These are phyloP conservation scores for Gallinago stenura DNA, from an alignment of 2,797 vertebrate genomes.

Conservation along the genomic window DNA sequence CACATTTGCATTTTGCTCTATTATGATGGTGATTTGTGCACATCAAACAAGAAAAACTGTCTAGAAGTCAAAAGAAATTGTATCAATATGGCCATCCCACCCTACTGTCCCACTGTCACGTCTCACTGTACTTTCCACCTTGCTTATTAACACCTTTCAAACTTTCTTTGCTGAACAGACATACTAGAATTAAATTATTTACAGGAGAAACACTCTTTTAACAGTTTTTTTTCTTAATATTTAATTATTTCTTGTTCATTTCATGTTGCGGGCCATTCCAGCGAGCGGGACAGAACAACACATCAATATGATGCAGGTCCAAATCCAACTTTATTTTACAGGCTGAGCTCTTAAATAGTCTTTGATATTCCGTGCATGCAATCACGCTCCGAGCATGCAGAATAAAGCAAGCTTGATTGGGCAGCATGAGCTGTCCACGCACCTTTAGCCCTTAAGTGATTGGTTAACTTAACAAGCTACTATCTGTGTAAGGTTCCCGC, in stretches of 20 bases:
- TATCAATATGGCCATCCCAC: neutral
- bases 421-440: too few relatives aligned
- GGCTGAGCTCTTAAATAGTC: too few relatives aligned
- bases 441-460: too few relatives aligned
- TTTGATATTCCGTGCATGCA: too few relatives aligned
- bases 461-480: too few relatives aligned
- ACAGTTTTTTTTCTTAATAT: neutral
- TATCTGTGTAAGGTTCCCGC: too few relatives aligned
- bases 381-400: too few relatives aligned
- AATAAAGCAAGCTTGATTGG: too few relatives aligned
- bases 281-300: too few relatives aligned
- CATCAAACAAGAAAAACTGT: neutral
- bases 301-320: too few relatives aligned
- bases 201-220: neutral
- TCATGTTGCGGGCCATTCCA: neutral
- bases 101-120: rapidly evolving
- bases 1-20: neutral
- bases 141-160: neutral
- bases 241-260: neutral
- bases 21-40: neutral
- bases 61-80: neutral
- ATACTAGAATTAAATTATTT: neutral
- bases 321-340: too few relatives aligned
- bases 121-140: neutral
- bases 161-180: neutral